Percentiles rank a stretch among this genome's conserved stretches.
These are phyloP conservation scores for Eudemis profundana DNA, from an alignment of 2,888 invertebrate genomes.

Conservation along the genomic window DNA sequence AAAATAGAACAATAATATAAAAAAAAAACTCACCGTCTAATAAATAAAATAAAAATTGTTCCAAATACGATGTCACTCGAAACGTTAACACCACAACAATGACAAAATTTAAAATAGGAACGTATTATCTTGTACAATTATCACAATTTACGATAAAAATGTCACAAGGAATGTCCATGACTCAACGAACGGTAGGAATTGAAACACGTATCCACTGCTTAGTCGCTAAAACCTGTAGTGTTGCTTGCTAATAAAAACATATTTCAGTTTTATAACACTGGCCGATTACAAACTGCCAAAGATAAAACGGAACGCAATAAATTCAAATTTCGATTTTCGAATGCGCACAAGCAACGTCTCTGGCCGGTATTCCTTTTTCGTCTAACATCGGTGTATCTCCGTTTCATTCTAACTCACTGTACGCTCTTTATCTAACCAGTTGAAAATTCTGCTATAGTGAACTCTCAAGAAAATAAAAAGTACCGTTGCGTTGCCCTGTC, in stretches of 20 bases:
- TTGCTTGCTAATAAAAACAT: slow-evolving; percentile 54
- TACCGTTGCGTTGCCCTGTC: slow-evolving; percentile 70
- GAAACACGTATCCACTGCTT: slow-evolving; percentile 60
- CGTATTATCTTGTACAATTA: slow-evolving; percentile 30
- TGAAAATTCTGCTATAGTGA: slow-evolving; percentile 76
- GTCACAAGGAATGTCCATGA: slow-evolving; percentile 45
- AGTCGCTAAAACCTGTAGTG: slow-evolving; percentile 52
- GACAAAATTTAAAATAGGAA: slow-evolving; percentile 9
- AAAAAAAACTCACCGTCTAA: slow-evolving; percentile 10
- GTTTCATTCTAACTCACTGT: slow-evolving; percentile 58
- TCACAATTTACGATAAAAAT: slow-evolving; percentile 41
- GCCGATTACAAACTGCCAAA: slow-evolving; percentile 43
- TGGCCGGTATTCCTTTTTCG: slow-evolving; percentile 62
- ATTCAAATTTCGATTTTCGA: slow-evolving; percentile 59
- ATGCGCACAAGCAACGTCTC: slow-evolving; percentile 66
- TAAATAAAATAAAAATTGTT: neutral
- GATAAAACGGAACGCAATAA: slow-evolving; percentile 50
- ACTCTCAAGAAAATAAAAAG: slow-evolving; percentile 66
- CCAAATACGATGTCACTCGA: slow-evolving; percentile 10
- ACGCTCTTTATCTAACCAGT: slow-evolving; percentile 57
- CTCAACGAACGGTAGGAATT: slow-evolving; percentile 49
- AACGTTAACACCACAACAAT: slow-evolving; percentile 20
- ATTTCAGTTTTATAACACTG: slow-evolving; percentile 38
- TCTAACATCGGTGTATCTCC: slow-evolving; percentile 57
- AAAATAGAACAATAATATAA: neutral